Base-by-base conservation (phyloP, 2,113 vertebrate genomes). In the Phalacrocorax brasilianus region DNA sequence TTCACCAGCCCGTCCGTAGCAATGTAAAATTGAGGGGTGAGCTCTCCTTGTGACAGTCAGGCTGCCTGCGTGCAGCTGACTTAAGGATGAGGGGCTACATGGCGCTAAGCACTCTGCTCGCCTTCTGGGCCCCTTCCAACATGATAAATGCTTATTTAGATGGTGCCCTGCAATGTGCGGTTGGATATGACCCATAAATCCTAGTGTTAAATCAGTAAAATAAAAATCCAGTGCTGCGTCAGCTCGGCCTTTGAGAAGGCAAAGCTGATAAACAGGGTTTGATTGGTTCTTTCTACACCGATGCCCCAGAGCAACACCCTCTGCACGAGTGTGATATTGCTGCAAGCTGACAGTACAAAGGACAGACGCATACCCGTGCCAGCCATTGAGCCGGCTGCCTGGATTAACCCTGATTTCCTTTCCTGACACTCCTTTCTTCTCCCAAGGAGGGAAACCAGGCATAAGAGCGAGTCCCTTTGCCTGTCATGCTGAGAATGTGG, bases 161-260 rank as follows among this genome's bases (percentile, higher is more conserved):
- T 61, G 82, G 89, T 90, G 74, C 84, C 74, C 88, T 78, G 88
- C 80, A 89, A 85, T 23, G 75, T 78, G 75, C 38, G 0, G 38
- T n/a, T 89, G 85, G 90, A 92, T 88, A 76, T 33, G 14, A 97
- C 89, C 90, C 89, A 95, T 93, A 97, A 96, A 96, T 94, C 90
- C 73, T n/a, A 87, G 79, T 95, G 91, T 91, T 97, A 93, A 97
- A 96, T 66, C 56, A 2, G 96, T 52, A 95, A 76, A 95, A 94
- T 91, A 93, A 95, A 95, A 94, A 85, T 38, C 94, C 33, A 30
- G 38, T 92, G 71, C 93, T 91, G 86, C 75, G 81, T 94, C 84
- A 97, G 91, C 95, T 95, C 14, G 27, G 76, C 78, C 67, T 96
- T 93, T 94, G 92, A 94, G 88, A 89, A 96, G 92, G 74, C 63